These are phyloP conservation scores for Trichechus manatus DNA, from an alignment of 2,113 vertebrate species.

Conservation along the genomic window DNA sequence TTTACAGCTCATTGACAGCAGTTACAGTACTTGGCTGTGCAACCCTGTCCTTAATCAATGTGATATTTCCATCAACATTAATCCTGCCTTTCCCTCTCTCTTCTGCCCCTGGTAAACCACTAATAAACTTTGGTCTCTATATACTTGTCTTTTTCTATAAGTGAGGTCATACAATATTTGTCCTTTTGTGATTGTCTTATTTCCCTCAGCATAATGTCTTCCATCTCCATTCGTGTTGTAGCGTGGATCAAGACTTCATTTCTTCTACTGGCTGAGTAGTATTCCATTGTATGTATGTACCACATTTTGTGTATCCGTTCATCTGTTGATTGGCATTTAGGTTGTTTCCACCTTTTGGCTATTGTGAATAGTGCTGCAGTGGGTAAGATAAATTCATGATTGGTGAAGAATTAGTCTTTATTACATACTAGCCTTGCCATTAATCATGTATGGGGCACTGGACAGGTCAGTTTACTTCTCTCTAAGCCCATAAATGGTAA, in stretches of 20 bases:
- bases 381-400: neutral
- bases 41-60: too few relatives aligned
- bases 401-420: constrained; percentile 8
- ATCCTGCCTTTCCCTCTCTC: too few relatives aligned
- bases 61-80: neutral
- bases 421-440: constrained; percentile 15
- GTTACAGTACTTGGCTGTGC: too few relatives aligned
- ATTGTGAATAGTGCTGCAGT: neutral
- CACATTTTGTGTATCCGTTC: neutral
- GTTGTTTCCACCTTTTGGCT: too few relatives aligned
- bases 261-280: neutral
- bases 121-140: neutral
- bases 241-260: neutral
- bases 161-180: neutral
- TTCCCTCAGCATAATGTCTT: neutral
- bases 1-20: too few relatives aligned
- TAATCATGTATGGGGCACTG: neutral
- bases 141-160: neutral
- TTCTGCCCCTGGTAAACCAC: neutral
- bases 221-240: neutral
- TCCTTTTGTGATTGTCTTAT: neutral
- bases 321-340: neutral
- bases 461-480: neutral
- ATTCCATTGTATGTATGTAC: neutral
- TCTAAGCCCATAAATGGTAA: neutral